Evolutionary conservation across 2,888 invertebrate genomes (phyloP), one percentile per base, ranked within the genome.

Genomic region (Sycophila texana): DNA sequence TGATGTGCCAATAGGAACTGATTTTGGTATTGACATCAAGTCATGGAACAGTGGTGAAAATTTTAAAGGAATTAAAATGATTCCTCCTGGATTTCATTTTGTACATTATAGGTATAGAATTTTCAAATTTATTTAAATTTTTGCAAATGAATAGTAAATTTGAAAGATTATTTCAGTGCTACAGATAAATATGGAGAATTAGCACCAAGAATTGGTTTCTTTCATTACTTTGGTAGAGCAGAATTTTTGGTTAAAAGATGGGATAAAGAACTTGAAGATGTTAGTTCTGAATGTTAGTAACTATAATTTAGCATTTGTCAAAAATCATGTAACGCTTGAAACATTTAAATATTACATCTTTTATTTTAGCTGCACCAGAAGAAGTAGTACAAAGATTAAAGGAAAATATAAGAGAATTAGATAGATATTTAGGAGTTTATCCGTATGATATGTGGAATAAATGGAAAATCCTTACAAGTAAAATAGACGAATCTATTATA

Each of bases 21-120:
- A 99, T 91, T 96, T 99, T 91, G 99, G 99, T n/a, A 97, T 98
- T 82, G 99, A 99, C 90, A 92, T 96, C 89, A 95, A 95, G 87
- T 94, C 94, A 0, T 99, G 98, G 96, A 95, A 94, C 82, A 96
- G 97, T 0, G 98, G 96, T 2, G 95, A 96, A 77, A 96, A 96
- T 88, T 99, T 99, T 90, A 93, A 94, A 86, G 99, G 99, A 0
- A 94, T 99, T 47, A 99, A 99, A 92, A 98, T 99, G 98, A 99
- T 99, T 85, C 99, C 99, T 0, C 97, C 98, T 1, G 99, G 99
- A 7, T 91, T 98, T 74, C 99, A 99, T 91, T 98, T 96, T 88
- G 92, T 99, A 18, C 97, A 97, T 91, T 98, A 96, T 89, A 96
- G 96, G 92, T 94, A 73, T 77, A 77, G 3, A 68, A 58, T 67